Conservation (phyloP, 2,888 invertebrate species). For the Chaetoderma sp. region DNA sequence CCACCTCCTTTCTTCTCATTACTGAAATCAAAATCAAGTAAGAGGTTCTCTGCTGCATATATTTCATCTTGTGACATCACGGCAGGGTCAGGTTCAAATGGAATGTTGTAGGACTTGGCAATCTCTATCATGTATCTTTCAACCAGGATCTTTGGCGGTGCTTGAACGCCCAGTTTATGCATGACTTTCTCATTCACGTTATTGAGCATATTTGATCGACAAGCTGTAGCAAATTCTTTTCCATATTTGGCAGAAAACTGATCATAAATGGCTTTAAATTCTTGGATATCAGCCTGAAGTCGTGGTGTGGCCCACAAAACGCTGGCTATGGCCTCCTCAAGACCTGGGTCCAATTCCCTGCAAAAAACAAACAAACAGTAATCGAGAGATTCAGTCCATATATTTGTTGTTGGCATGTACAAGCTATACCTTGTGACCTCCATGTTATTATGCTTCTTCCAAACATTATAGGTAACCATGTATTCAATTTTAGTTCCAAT, state of each 20-base stretch:
- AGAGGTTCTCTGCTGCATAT: slow-evolving; percentile 52
- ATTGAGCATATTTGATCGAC: slow-evolving; percentile 83
- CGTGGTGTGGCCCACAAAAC: slow-evolving; percentile 98
- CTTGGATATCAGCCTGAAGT: slow-evolving; percentile 77
- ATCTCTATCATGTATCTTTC: slow-evolving; percentile 95
- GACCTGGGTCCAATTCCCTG: slow-evolving; percentile 87
- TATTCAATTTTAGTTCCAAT: too few species aligned
- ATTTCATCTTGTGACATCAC: slow-evolving; percentile 61
- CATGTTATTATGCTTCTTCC: too few species aligned
- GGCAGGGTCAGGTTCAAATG: slow-evolving; percentile 91
- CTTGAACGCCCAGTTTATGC: slow-evolving; percentile 73
- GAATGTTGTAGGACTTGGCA: slow-evolving; percentile 93
- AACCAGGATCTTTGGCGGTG: slow-evolving; percentile 93
- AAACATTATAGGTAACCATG: too few species aligned
- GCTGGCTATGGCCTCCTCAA: slow-evolving; percentile 94
- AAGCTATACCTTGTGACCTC: too few species aligned
- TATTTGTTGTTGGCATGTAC: too few species aligned
- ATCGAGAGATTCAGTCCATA: neutral
- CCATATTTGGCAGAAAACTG: slow-evolving; percentile 93
- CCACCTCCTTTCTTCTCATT: slow-evolving; percentile 47
- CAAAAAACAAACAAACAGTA: slow-evolving; percentile 31
- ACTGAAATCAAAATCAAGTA: slow-evolving; percentile 53
- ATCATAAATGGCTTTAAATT: slow-evolving; percentile 84
- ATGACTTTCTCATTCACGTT: slow-evolving; percentile 90
- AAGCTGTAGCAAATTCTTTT: slow-evolving; percentile 86